phyloP scores from a whole-genome alignment of 2,888 invertebrate species.

The Apoda limacodes region DNA sequence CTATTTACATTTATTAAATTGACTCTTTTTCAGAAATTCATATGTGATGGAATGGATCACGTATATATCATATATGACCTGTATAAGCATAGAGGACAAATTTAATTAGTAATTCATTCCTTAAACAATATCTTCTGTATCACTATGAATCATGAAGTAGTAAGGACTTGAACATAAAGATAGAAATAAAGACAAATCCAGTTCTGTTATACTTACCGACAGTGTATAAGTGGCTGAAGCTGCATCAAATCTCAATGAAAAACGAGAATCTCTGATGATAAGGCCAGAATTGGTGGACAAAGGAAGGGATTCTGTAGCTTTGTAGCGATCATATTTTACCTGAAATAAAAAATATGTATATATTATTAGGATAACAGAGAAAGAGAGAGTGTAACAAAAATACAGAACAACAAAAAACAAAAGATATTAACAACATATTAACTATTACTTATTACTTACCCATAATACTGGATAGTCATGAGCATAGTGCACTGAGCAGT shows the following conservation, averaged over 20 bases:
- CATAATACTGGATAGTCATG: conserved; percentile 90
- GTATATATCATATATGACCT: no score
- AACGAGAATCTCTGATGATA: conserved; percentile 87
- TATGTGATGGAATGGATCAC: no score
- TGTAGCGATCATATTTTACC: conserved; percentile 52
- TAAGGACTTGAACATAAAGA: no score
- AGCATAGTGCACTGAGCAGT: conserved; percentile 90
- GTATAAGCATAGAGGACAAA: no score
- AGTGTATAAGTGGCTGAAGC: conserved; percentile 86
- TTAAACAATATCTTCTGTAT: no score
- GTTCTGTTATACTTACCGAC: conserved; percentile 68
- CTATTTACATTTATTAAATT: no score
- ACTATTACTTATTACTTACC: conserved; percentile 40
- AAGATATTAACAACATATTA: not conserved
- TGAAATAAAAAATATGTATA: conserved; percentile 21
- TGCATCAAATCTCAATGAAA: conserved; percentile 81
- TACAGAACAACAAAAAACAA: not conserved
- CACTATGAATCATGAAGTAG: no score
- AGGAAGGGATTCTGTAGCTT: conserved; percentile 78
- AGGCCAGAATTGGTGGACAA: conserved; percentile 86
- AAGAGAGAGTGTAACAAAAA: no score
- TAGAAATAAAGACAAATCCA: no score
- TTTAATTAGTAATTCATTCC: no score
- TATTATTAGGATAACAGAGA: conserved; percentile 6
- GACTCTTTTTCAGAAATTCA: no score